These are phyloP conservation scores for Noctua janthina DNA, from an alignment of 2,888 invertebrate genomes.

Conservation along the genomic window DNA sequence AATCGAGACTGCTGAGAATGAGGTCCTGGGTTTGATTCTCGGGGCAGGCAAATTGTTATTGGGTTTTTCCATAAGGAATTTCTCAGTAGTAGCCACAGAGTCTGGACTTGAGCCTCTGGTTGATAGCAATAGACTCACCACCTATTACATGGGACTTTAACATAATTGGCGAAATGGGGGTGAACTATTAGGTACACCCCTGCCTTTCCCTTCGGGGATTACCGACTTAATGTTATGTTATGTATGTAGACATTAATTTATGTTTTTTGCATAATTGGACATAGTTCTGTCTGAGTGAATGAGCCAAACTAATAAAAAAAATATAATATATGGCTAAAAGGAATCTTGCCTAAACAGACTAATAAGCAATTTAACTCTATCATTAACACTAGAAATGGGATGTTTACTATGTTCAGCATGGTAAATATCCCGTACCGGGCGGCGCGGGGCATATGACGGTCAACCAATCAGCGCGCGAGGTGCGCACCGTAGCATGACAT, in stretches of 20 bases:
- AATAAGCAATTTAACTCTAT: no score
- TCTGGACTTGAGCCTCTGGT: not conserved
- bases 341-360: no score
- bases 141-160: not conserved
- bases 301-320: not conserved
- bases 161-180: not conserved
- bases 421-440: no score
- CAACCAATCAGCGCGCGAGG: no score
- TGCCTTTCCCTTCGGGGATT: not conserved
- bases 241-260: not conserved
- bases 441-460: no score
- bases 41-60: not conserved
- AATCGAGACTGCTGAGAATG: not conserved
- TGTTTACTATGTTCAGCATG: no score
- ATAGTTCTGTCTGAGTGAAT: not conserved
- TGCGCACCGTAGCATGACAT: no score
- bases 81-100: not conserved
- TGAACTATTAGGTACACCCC: not conserved
- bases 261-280: conserved; percentile 15
- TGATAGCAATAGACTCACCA: not conserved
- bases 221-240: not conserved
- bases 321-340: no score
- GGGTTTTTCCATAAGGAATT: not conserved
- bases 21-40: not conserved
- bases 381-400: no score